Base-by-base conservation (phyloP, 2,113 vertebrate species). In the Odontophorus gujanensis region DNA sequence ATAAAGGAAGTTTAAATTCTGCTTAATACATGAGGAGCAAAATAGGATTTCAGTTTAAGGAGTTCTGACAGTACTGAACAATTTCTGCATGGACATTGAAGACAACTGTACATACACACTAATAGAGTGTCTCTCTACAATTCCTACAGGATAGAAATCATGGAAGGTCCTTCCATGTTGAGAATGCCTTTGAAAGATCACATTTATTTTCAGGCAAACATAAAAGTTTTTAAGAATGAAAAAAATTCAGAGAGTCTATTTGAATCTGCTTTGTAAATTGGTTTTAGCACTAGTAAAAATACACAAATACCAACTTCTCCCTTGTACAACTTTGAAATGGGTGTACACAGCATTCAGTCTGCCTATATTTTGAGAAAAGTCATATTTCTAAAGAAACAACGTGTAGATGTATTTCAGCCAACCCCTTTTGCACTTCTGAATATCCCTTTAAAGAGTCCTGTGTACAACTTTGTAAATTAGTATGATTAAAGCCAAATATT, bases 401-500 rank as follows among this genome's bases (percentile, higher is more conserved):
- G 4, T 26, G 40, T 3, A 6, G 20, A 21, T 82, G 4, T 45
- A 50, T 51, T 87, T 79, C 71, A 89, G 38, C 34, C 26, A 81
- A 66, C 11, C 28, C 48, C 5, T 47, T 78, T 51, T 74, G 25
- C 53, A 53, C 68, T 73, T 82, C 47, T 78, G 19, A 69, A 71
- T 43, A 55, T 12, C 17, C 32, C 40, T 17, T 24, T 65, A 59
- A 58, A 76, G 30, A 73, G 34, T 47, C 32, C 42, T 43, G 24
- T 51, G 11, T 4, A 51, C 50, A 25, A 0, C n/a, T 89, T 55
- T 17, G 24, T 32, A 1, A 0, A 45, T 45, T 65, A 4, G 20
- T 43, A 1, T 8, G 4, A 28, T 51, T 50, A 61, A 65, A 79
- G 67, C 28, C 55, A 18, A 55, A 25, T 16, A 32, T 63, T 42